Evolutionary conservation across 1,140 invertebrate species (phyloP), one percentile per base, ranked within the genome.

Genomic region (Drosophila carrolli): DNA sequence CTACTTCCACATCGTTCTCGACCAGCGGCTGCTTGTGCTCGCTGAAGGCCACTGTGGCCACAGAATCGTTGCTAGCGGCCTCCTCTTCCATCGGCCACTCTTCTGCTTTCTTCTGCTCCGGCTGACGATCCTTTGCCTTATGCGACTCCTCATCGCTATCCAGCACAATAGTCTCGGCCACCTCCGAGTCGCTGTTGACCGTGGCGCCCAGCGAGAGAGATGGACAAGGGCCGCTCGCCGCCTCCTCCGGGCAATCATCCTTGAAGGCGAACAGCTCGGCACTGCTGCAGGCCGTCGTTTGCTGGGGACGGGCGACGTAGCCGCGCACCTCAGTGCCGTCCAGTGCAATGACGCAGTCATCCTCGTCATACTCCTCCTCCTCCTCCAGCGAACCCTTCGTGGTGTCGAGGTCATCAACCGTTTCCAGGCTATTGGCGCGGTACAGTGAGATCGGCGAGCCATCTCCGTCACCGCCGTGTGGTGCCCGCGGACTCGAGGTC

Each of bases 311-410:
- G 0, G 84, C 71, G 5, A 88, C 65, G 46, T 89, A 88, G 27
- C 76, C 84, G 13, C 83, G 84, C 7, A 88, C 84, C 41, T 89
- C 84, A 4, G 83, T 88, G 7, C 84, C 84, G 16, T 88, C 83
- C 10, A 88, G 14, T 0, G 83, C 83, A 19, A 88, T 80, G 2
- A 88, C 83, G 27, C 83, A 88, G n/a, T 88, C 83, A 19, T 78
- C 75, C n/a, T 78, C 75, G 13, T 88, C 76, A 9, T 77, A 63
- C 7, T 55, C 63, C n/a, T 88, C 79, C 6, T 83, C 79, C n/a
- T 88, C 83, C 16, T 84, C 83, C 8, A 83, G 13, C 0, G 83
- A 88, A 0, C 84, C 83, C 46, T 88, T 88, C 0, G 84, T 88
- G 48, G 84, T 88, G 57, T 88, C 83, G 14, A 77, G 41, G 9